These are phyloP conservation scores for Allolobophora icterica DNA, from an alignment of 2,888 invertebrate species.

Conservation along the genomic window DNA sequence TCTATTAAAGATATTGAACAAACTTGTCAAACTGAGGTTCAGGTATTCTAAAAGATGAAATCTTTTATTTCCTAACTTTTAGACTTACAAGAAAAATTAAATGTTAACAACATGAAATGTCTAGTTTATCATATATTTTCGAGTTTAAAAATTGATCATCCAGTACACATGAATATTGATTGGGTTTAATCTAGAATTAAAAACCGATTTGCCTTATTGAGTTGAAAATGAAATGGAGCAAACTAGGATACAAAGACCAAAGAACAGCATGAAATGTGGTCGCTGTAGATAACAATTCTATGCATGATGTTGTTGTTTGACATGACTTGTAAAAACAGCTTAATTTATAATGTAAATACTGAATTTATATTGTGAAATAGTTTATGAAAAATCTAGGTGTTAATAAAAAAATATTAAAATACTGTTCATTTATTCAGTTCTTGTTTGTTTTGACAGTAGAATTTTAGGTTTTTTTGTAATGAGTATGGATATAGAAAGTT, in stretches of 20 bases:
- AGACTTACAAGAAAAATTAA: not conserved
- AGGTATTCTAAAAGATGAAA: not conserved
- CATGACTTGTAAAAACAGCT: slow-evolving; percentile 12
- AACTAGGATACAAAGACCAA: not conserved
- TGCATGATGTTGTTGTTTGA: not conserved
- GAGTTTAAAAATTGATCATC: not conserved
- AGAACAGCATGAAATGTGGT: not conserved
- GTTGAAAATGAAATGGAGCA: not conserved
- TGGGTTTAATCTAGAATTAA: not conserved
- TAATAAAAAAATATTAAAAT: not conserved
- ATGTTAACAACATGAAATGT: not conserved
- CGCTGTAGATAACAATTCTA: not conserved
- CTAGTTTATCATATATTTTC: not conserved
- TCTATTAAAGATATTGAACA: no score
- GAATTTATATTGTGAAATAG: slow-evolving; percentile 11
- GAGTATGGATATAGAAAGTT: not conserved
- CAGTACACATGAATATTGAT: not conserved
- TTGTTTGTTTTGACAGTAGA: not conserved
- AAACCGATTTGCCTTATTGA: not conserved
- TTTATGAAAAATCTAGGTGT: slow-evolving; percentile 10
- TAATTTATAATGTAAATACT: slow-evolving; percentile 11
- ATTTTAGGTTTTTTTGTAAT: not conserved
- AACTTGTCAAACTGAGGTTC: no score
- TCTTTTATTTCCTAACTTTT: not conserved
- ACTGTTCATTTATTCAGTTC: not conserved